Evolutionary conservation across 2,888 invertebrate genomes (phyloP).

Genomic region (Pyrrhia umbra): DNA sequence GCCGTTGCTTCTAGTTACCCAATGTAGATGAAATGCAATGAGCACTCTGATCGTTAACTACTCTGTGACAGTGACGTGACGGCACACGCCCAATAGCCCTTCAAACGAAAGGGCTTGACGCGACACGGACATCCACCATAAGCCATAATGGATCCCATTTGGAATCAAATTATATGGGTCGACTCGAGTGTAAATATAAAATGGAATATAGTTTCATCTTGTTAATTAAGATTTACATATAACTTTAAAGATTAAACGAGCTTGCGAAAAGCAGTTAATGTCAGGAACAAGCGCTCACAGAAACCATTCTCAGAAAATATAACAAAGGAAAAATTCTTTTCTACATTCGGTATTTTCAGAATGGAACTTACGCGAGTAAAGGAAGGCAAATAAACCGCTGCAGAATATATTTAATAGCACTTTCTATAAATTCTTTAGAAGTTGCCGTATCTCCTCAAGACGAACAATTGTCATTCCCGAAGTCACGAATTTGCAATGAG

Average conservation of each 20-base stretch:
- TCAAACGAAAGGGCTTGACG: constrained; percentile 64
- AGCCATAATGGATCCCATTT: constrained; percentile 67
- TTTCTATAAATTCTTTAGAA: constrained; percentile 12
- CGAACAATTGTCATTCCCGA: constrained; percentile 1
- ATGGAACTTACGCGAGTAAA: not conserved
- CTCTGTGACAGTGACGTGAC: constrained; percentile 36
- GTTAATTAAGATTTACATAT: constrained; percentile 53
- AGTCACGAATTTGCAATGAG: not conserved
- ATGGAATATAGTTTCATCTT: constrained; percentile 43
- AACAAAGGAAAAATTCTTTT: constrained; percentile 9
- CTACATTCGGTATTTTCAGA: not conserved
- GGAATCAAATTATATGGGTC: constrained; percentile 65
- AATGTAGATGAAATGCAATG: not conserved
- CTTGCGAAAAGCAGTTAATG: constrained; percentile 38
- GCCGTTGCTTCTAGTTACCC: not conserved
- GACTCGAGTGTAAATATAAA: constrained; percentile 60
- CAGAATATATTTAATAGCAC: constrained; percentile 11
- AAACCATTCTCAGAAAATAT: constrained; percentile 18
- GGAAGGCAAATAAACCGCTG: constrained; percentile 1
- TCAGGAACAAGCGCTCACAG: constrained; percentile 22
- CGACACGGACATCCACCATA: constrained; percentile 54
- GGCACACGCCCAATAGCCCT: constrained; percentile 52
- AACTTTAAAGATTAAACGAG: constrained; percentile 23
- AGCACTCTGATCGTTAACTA: constrained; percentile 7
- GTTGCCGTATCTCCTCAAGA: not conserved